A percentile compares a stretch with the other conserved stretches of the same genome.
Evolutionary conservation across 2,797 vertebrate species (phyloP).

Genomic region (Myioborus miniatus): DNA sequence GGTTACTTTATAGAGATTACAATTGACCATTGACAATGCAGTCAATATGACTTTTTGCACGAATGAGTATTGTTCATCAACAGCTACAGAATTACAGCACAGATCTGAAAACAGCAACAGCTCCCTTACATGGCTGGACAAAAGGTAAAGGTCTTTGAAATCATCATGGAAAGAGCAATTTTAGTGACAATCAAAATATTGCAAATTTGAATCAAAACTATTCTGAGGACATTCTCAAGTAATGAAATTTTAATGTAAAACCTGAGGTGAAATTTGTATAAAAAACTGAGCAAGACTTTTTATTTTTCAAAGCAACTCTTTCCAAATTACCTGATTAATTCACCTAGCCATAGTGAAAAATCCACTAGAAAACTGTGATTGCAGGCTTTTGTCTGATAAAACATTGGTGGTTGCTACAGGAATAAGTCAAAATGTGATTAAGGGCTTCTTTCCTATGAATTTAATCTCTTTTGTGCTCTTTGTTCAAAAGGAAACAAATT

Average conservation of each 20-base stretch:
- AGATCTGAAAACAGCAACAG: neutral
- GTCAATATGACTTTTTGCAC: neutral
- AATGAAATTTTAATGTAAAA: neutral
- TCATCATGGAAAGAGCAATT: neutral
- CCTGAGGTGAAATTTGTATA: neutral
- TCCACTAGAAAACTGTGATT: neutral
- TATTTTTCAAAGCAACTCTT: neutral
- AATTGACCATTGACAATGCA: neutral
- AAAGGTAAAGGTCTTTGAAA: neutral
- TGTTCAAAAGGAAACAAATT: neutral
- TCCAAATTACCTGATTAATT: neutral
- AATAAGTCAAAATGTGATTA: neutral
- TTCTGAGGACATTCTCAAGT: neutral
- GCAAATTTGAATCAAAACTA: neutral
- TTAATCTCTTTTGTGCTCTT: neutral
- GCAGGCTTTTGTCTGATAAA: neutral
- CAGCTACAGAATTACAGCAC: neutral
- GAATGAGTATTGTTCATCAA: neutral
- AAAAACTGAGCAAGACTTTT: neutral
- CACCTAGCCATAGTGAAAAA: neutral
- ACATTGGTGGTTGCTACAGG: neutral
- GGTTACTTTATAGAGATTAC: neutral
- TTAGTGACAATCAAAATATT: neutral
- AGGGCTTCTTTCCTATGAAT: neutral
- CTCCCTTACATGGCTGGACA: rapidly evolving